Evolutionary conservation across 2,888 invertebrate species (phyloP).

Genomic region (Muschampia plurimacula): DNA sequence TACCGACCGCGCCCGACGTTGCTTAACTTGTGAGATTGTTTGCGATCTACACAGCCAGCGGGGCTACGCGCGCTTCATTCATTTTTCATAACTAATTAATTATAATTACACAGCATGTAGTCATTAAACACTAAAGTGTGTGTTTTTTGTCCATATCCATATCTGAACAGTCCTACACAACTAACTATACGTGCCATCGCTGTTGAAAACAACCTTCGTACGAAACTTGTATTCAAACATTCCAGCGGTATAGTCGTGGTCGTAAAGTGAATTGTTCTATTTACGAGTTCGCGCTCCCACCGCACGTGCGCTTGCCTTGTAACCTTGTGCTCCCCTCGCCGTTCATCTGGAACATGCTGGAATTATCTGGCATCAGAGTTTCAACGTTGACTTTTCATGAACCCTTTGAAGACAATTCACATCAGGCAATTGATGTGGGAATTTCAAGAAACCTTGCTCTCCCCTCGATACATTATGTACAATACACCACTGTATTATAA

Average conservation of each 20-base stretch:
- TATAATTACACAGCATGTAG: too few relatives aligned
- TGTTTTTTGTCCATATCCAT: not conserved
- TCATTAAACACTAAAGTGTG: not conserved
- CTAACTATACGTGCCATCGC: not conserved
- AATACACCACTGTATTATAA: not conserved
- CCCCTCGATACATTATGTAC: not conserved
- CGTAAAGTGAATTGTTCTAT: conserved; percentile 36
- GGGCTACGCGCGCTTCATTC: too few relatives aligned
- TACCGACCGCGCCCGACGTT: too few relatives aligned
- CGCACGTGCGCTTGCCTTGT: conserved; percentile 46
- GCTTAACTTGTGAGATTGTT: too few relatives aligned
- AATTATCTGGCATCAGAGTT: conserved; percentile 14
- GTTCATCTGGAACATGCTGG: conserved; percentile 40
- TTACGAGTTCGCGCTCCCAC: conserved; percentile 37
- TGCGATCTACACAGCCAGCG: too few relatives aligned
- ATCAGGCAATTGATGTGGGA: conserved; percentile 17
- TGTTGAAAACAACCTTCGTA: conserved; percentile 13
- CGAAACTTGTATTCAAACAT: conserved; percentile 20
- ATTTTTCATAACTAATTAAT: too few relatives aligned
- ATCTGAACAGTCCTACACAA: not conserved
- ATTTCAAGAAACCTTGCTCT: not conserved
- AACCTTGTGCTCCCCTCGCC: conserved; percentile 42
- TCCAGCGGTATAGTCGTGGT: conserved; percentile 18
- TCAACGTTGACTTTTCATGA: conserved; percentile 12
- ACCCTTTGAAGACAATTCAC: not conserved